phyloP scores from a whole-genome alignment of 1,140 invertebrate species.

The Littorina saxatilis region DNA sequence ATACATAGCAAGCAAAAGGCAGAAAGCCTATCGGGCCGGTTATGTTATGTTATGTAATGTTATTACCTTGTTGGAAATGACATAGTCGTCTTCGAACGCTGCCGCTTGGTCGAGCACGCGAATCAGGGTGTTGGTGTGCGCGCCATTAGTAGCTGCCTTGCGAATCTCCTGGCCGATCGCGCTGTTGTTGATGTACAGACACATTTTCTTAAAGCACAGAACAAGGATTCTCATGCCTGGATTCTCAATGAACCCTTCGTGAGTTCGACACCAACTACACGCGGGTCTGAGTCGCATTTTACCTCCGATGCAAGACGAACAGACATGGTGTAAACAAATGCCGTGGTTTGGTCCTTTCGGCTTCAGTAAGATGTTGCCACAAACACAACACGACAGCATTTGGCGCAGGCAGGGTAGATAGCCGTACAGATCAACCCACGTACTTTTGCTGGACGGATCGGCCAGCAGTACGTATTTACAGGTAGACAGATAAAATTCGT shows the following conservation, averaged over 20 bases:
- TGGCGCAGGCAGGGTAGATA: conserved; percentile 89
- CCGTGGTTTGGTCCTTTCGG: conserved; percentile 87
- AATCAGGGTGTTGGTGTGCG: conserved; percentile 79
- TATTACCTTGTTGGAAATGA: conserved; percentile 78
- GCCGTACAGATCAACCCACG: conserved; percentile 88
- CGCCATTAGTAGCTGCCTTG: conserved; percentile 75
- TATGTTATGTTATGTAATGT: too few relatives aligned
- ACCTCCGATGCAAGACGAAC: conserved; percentile 86
- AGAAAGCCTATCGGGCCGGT: too few relatives aligned
- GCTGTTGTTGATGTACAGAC: conserved; percentile 86
- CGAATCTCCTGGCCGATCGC: conserved; percentile 75
- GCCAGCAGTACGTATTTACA: conserved; percentile 87
- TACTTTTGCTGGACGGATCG: conserved; percentile 81
- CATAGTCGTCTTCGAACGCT: conserved; percentile 86
- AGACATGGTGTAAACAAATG: conserved; percentile 93
- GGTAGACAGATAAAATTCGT: conserved; percentile 89
- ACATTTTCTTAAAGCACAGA: conserved; percentile 92
- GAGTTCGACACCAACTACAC: conserved; percentile 90
- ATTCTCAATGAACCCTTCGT: conserved; percentile 89
- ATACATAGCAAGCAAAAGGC: too few relatives aligned
- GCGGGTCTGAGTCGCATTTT: conserved; percentile 89
- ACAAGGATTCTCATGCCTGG: conserved; percentile 86
- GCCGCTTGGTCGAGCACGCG: conserved; percentile 88
- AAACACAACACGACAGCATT: conserved; percentile 91
- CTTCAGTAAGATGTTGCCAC: conserved; percentile 87